Conservation (phyloP, 2,888 invertebrate species). For the Cataglyphis cursor region DNA sequence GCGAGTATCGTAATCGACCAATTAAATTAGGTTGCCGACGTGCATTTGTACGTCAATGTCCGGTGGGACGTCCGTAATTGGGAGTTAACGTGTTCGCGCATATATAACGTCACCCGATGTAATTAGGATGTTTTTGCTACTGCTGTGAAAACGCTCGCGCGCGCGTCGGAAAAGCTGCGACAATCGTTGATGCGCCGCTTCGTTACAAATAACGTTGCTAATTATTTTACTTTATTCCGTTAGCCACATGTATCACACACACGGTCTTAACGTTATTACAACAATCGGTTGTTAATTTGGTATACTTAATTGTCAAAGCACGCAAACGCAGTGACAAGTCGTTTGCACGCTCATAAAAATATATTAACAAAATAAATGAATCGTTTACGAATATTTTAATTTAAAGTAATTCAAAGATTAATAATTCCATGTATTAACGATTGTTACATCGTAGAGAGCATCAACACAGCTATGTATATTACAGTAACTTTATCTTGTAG, state of each 20-base stretch:
- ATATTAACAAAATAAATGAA: constrained; percentile 12
- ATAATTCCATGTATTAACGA: not conserved
- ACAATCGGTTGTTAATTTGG: not conserved
- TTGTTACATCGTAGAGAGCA: not conserved
- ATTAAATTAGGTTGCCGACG: constrained; percentile 70
- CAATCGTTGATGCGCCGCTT: constrained; percentile 12
- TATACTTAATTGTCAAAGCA: constrained; percentile 17
- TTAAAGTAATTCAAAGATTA: not conserved
- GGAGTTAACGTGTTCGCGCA: constrained; percentile 29
- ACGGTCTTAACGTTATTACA: constrained; percentile 5
- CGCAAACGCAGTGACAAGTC: not conserved
- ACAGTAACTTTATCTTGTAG: not conserved
- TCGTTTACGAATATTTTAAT: not conserved
- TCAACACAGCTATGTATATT: not conserved
- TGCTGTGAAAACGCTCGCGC: not conserved
- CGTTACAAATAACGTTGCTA: not conserved
- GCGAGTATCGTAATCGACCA: constrained; percentile 68
- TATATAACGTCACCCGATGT: constrained; percentile 9
- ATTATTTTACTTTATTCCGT: constrained; percentile 43
- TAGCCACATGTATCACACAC: constrained; percentile 5
- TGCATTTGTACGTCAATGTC: constrained; percentile 69
- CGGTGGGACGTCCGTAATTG: constrained; percentile 40
- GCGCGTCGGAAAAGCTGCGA: not conserved
- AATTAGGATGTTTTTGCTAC: constrained; percentile 32
- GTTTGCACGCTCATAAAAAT: constrained; percentile 4